Evolutionary conservation across 92 coral and sea anemone genomes (phyloP).

Genomic region (Porites evermanni): DNA sequence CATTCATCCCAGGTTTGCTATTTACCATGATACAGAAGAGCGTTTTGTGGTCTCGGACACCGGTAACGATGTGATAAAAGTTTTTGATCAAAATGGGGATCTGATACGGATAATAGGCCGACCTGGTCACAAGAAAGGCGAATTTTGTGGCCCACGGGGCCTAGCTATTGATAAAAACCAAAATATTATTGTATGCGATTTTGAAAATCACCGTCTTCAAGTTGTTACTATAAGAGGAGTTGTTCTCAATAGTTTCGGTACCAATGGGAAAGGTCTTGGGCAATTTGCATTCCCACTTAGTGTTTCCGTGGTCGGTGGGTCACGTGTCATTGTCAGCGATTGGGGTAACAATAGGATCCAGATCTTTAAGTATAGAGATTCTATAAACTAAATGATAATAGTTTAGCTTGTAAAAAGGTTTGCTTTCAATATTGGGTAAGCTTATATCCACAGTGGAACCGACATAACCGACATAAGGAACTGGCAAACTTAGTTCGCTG

Average conservation of each 20-base stretch:
- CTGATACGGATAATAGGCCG: conserved; percentile 72
- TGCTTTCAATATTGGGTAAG: neutral
- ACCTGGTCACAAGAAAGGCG: conserved; percentile 83
- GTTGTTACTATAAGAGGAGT: conserved; percentile 75
- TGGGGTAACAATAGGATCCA: conserved; percentile 92
- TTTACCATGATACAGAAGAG: conserved; percentile 72
- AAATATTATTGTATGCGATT: conserved; percentile 83
- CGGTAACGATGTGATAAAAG: conserved; percentile 87
- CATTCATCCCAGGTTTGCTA: conserved; percentile 84
- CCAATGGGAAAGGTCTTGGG: conserved; percentile 91
- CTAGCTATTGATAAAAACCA: conserved; percentile 81
- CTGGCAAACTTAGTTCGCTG: too few species aligned
- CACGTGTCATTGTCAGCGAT: conserved; percentile 84
- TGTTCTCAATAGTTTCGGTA: conserved; percentile 82
- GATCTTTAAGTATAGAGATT: conserved; percentile 82
- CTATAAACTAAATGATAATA: neutral
- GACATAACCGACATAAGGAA: neutral
- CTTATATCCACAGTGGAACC: neutral
- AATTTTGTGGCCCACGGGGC: conserved; percentile 86
- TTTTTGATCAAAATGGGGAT: conserved; percentile 81
- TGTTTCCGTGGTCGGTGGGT: conserved; percentile 74
- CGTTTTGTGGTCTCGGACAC: conserved; percentile 89
- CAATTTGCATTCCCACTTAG: conserved; percentile 94
- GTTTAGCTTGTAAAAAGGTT: neutral
- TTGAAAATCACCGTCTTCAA: conserved; percentile 89